These are phyloP conservation scores for Drosophila malerkotliana DNA, from an alignment of 1,140 invertebrate species.

Conservation along the genomic window DNA sequence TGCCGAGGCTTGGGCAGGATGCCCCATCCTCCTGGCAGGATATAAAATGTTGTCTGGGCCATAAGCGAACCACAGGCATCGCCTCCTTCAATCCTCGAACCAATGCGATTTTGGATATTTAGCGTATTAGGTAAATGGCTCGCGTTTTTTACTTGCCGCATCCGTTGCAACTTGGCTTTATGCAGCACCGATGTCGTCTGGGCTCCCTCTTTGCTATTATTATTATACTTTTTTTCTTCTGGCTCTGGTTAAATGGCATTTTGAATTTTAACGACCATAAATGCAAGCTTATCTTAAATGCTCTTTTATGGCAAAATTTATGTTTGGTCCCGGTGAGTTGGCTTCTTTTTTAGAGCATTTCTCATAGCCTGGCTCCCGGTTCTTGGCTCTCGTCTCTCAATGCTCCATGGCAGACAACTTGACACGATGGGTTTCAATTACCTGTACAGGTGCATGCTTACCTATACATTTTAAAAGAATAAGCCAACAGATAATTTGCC, in stretches of 20 bases:
- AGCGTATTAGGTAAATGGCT: conserved; percentile 81
- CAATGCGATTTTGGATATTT: conserved; percentile 81
- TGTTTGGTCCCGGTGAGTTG: conserved; percentile 48
- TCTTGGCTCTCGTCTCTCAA: neutral
- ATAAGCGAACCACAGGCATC: conserved; percentile 5
- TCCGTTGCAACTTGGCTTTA: conserved; percentile 63
- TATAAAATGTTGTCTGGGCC: conserved; percentile 68
- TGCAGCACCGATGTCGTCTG: conserved; percentile 41
- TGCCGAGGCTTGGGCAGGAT: conserved; percentile 14
- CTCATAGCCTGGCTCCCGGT: too few relatives aligned
- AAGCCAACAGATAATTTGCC: conserved; percentile 29
- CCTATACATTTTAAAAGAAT: neutral
- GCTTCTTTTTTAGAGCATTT: conserved; percentile 4
- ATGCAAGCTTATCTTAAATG: conserved; percentile 82
- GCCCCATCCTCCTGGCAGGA: conserved; percentile 18
- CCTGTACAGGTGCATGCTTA: conserved; percentile 25
- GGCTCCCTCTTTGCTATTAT: conserved; percentile 20
- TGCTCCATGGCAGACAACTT: conserved; percentile 15
- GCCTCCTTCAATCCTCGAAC: conserved; percentile 4
- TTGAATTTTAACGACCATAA: conserved; percentile 83
- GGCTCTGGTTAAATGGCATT: conserved; percentile 68
- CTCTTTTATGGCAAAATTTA: conserved; percentile 80
- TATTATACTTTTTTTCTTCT: conserved; percentile 10
- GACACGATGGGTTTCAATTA: conserved; percentile 73
- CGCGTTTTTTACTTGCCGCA: conserved; percentile 75